Base-by-base conservation (phyloP, 92 coral and sea anemone genomes). In the Plumapathes pennacea region DNA sequence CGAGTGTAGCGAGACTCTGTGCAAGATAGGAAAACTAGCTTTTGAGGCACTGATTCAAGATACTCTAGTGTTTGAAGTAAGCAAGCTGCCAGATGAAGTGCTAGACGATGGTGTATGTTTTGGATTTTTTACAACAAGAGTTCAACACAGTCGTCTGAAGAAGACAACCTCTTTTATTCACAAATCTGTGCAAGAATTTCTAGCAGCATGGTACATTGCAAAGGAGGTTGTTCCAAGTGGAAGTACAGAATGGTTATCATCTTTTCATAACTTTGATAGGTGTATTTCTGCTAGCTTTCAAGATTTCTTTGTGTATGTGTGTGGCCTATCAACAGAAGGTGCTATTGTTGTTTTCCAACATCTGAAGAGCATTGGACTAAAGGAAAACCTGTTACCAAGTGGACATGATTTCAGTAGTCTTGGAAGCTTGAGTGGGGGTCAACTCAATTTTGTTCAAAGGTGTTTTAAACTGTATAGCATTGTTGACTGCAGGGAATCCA, bases 121-220 rank as follows among this genome's bases (percentile, higher is more conserved):
- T 9, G 44, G 71, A 14, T 23, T 52, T 32, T 51, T 52, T 8
- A n/a, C n/a, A n/a, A n/a, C n/a, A n/a, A n/a, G n/a, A n/a, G n/a
- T n/a, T n/a, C 47, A 46, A 27, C 10, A 24, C 41, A 46, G 34
- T 27, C 12, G 40, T 4, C 30, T 25, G 32, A 40, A 50, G 26
- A 25, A 64, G 25, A 38, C 40, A 14, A 40, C 40, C 4, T 51
- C 20, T 15, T 64, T 64, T 27, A 49, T 50, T 2, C 71, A 64
- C 13, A 64, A 64, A 32, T 23, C 71, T n/a, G 36, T 64, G 4
- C 71, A 64, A 26, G 71, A 64, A 29, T 64, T 50, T 23, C 26
- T 52, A 1, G 59, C 71, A 4, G 71, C 71, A 28, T 50, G 49
- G 61, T 64, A 30, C 32, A 39, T 64, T 14, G 61, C 41, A 22